Evolutionary conservation across 2,113 vertebrate species (phyloP), one percentile per base, ranked within the genome.

Genomic region (Upupa epops): DNA sequence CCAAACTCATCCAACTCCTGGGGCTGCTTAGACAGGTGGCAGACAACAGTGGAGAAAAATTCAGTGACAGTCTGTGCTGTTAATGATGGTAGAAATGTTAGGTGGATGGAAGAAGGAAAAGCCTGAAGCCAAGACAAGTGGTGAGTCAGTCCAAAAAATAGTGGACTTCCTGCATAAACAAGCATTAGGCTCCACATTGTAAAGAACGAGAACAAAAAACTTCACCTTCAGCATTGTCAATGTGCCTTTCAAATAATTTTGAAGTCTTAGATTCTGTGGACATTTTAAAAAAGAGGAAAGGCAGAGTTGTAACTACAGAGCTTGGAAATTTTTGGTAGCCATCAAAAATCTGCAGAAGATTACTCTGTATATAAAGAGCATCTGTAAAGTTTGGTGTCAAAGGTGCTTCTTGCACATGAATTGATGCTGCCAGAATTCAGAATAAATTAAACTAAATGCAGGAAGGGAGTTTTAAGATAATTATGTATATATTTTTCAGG

Each of bases 381-480:
- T 16, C 29, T 54, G 34, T 60, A 37, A 81, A 28, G 8, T 76
- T 66, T 61, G 32, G 12, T 76, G 34, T 52, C 51, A 70, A 70
- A 88, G 9, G 10, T 26, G 37, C 21, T 48, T 86, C 31, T 58
- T 68, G 9, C 22, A 12, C 70, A 21, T 45, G 25, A 64, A 28
- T 17, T 37, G 17, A 25, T 63, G 31, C 59, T 18, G 12, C 32
- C 12, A 86, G 45, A 86, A 82, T 73, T 72, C 17, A 18, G 63
- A 89, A 55, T 22, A 83, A 83, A 80, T 61, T 72, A 64, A 92
- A 59, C 8, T 37, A 88, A 83, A 83, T 64, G 13, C 52, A 81
- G 29, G 31, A 74, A 52, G 5, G 7, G 48, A 63, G 11, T 77
- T 88, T 83, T 59, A 86, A 77, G 40, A n/a, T 80, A 2, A 3